Percentiles rank a stretch among this genome's conserved stretches.
Conservation (phyloP, 2,888 invertebrate genomes). For the Tetramorium bicarinatum region DNA sequence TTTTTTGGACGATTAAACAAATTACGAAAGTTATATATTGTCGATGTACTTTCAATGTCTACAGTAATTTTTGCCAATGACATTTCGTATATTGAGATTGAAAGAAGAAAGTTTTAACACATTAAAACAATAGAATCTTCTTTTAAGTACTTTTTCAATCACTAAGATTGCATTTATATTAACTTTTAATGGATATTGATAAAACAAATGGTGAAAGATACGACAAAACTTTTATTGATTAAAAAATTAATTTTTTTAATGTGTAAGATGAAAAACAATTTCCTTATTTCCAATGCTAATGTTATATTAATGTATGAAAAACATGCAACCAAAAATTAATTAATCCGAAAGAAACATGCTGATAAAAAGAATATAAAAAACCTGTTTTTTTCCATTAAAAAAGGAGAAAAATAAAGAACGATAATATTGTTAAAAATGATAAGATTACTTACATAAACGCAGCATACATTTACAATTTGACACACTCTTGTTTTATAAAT, state of each 20-base stretch:
- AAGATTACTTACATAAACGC: neutral
- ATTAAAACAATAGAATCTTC: neutral
- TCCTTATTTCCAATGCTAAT: neutral
- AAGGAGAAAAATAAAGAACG: neutral
- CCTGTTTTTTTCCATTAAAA: neutral
- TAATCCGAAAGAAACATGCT: neutral
- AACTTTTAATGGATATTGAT: conserved; percentile 1
- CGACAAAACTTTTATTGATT: neutral
- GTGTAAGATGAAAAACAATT: neutral
- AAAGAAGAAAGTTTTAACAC: neutral
- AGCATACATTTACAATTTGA: too few relatives aligned
- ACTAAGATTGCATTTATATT: neutral
- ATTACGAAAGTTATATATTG: neutral
- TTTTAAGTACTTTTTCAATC: neutral
- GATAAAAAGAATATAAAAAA: neutral
- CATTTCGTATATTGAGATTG: neutral
- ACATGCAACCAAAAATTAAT: neutral
- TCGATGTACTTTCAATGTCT: neutral
- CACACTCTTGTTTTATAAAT: neutral
- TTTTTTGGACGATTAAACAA: neutral
- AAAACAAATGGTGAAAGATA: neutral
- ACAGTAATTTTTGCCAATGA: neutral
- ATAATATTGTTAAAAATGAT: neutral
- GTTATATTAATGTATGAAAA: neutral
- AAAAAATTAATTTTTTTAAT: conserved; percentile 6